Conservation (phyloP, 2,888 invertebrate genomes). For the Hofmannophila pseudospretella region DNA sequence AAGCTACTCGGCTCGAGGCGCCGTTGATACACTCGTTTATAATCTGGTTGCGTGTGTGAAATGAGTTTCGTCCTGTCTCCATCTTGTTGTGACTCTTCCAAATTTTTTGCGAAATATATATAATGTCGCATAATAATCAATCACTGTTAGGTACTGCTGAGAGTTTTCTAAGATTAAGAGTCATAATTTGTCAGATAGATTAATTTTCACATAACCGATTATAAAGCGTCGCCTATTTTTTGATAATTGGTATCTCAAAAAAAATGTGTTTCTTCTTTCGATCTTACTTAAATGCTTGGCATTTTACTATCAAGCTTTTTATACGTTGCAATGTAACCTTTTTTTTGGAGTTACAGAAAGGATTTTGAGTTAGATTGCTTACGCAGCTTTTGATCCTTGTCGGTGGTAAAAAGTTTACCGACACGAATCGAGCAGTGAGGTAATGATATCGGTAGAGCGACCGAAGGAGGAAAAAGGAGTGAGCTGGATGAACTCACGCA, state of each 20-base stretch:
- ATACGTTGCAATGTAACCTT: too few relatives aligned
- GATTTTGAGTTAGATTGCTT: background rate
- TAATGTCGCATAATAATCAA: too few relatives aligned
- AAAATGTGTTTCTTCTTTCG: too few relatives aligned
- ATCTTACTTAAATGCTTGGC: too few relatives aligned
- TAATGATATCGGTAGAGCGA: conserved; percentile 40
- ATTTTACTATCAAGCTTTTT: too few relatives aligned
- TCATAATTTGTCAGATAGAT: too few relatives aligned
- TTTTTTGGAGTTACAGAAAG: background rate
- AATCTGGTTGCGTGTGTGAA: conserved; percentile 42
- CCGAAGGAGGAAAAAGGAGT: conserved; percentile 23
- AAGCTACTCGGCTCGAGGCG: conserved; percentile 40
- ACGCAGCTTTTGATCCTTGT: background rate
- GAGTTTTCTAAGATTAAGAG: too few relatives aligned
- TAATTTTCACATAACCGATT: too few relatives aligned
- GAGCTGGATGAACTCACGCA: conserved; percentile 33
- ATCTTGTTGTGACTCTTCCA: conserved; percentile 10
- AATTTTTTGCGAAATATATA: too few relatives aligned
- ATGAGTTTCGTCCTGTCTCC: conserved; percentile 36
- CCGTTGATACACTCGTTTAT: conserved; percentile 33
- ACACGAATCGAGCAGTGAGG: conserved; percentile 54
- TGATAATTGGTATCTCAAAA: too few relatives aligned
- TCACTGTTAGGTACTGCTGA: too few relatives aligned
- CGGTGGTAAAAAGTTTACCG: conserved; percentile 46
- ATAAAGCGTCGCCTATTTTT: too few relatives aligned